Conservation (phyloP, 2,888 invertebrate species). For the Lochmaea capreae region DNA sequence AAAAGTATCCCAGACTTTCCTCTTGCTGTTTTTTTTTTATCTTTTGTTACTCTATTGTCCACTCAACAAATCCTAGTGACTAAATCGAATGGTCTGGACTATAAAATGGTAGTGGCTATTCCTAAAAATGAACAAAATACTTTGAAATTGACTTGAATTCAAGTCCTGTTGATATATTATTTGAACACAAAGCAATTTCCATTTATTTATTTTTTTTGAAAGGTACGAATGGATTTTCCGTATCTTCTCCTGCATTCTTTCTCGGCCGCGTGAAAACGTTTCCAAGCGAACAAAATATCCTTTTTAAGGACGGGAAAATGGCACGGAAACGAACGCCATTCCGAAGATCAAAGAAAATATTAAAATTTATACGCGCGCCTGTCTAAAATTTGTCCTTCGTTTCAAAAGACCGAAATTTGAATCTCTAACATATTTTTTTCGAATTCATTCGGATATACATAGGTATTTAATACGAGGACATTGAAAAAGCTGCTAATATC, state of each 20-base stretch:
- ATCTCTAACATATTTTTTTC: neutral
- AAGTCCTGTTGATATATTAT: conserved; percentile 43
- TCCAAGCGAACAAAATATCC: conserved; percentile 12
- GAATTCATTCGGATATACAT: neutral
- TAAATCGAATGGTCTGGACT: too few relatives aligned
- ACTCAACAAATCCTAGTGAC: too few relatives aligned
- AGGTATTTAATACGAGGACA: neutral
- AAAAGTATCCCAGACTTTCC: too few relatives aligned
- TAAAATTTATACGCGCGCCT: conserved; percentile 28
- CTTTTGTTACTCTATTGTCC: too few relatives aligned
- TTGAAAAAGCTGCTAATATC: too few relatives aligned
- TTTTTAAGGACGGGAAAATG: conserved; percentile 23
- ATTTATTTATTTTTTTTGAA: conserved; percentile 20
- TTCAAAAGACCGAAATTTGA: neutral
- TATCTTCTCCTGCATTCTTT: conserved; percentile 17
- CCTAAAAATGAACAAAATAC: neutral
- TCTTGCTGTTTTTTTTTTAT: too few relatives aligned
- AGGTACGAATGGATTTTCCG: conserved; percentile 32
- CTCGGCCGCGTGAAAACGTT: conserved; percentile 12
- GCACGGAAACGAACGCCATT: conserved; percentile 30
- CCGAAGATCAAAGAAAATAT: conserved; percentile 35
- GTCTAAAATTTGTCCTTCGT: neutral
- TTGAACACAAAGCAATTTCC: conserved; percentile 45
- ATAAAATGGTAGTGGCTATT: too few relatives aligned
- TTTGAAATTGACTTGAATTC: neutral